These are phyloP conservation scores for Cryptocheilus praepositus DNA, from an alignment of 2,888 invertebrate species.

Conservation along the genomic window DNA sequence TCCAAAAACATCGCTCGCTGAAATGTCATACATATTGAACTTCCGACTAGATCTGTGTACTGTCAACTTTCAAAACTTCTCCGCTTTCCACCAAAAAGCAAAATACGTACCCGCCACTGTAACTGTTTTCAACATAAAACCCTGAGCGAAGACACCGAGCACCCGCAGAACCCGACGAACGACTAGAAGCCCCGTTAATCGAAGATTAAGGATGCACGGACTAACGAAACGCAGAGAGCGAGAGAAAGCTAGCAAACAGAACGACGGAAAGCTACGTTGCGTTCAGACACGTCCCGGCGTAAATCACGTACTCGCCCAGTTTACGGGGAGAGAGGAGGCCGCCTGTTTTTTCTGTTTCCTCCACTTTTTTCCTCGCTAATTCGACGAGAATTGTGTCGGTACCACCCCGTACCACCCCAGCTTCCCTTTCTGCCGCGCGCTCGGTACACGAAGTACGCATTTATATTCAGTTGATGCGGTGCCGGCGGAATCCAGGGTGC, in stretches of 20 bases:
- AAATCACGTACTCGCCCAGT: no score
- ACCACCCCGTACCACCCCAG: no score
- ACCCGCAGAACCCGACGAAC: no score
- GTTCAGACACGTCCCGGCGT: no score
- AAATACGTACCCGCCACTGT: no score
- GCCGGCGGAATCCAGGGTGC: constrained; percentile 59
- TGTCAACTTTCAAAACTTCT: no score
- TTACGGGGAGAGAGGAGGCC: neutral
- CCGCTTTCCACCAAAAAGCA: no score
- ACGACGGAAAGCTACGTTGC: neutral
- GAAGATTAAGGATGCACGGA: no score
- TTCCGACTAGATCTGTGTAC: no score
- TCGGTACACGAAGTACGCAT: constrained; percentile 53
- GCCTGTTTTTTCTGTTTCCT: neutral
- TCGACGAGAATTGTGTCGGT: constrained; percentile 46
- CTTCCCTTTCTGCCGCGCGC: constrained; percentile 11
- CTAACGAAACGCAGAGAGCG: neutral
- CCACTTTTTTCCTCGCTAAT: constrained; percentile 45
- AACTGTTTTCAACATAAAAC: no score
- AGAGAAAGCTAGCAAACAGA: neutral
- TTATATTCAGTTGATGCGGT: constrained; percentile 65
- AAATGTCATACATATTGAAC: no score
- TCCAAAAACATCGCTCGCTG: no score
- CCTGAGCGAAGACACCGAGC: constrained; percentile 14
- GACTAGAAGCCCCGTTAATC: neutral